These are phyloP conservation scores for Porites lutea DNA, from an alignment of 64 coral and sea anemone genomes.

Conservation along the genomic window DNA sequence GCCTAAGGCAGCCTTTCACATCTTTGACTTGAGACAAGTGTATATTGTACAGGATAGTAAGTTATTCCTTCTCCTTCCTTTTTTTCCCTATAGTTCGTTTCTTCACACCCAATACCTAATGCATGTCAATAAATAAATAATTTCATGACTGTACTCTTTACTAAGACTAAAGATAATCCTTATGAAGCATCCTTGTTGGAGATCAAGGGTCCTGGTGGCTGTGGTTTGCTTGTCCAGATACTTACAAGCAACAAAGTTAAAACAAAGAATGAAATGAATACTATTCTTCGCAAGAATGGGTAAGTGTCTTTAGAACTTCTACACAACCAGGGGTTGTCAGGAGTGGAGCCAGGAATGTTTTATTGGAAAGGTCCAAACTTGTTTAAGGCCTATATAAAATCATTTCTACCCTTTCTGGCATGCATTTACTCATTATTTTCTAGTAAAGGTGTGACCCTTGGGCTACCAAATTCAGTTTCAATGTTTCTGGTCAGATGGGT, in stretches of 20 bases:
- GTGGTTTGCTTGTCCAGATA: slow-evolving; percentile 88
- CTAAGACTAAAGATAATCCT: slow-evolving; percentile 80
- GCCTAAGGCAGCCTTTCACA: no score
- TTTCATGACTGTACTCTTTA: background rate
- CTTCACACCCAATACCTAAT: background rate
- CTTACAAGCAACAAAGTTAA: slow-evolving; percentile 86
- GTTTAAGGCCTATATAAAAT: no score
- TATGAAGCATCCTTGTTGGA: slow-evolving; percentile 71
- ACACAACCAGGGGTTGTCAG: background rate
- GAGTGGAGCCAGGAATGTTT: no score
- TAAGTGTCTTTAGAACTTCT: slow-evolving; percentile 18
- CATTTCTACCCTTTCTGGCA: no score
- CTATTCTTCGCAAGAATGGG: slow-evolving; percentile 92
- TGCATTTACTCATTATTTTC: no score
- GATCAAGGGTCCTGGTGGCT: slow-evolving; percentile 87
- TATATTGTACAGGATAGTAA: no score
- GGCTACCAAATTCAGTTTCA: no score
- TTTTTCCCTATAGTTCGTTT: background rate
- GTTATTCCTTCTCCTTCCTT: background rate
- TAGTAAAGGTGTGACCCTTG: no score
- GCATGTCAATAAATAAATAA: background rate
- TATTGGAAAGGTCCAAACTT: no score
- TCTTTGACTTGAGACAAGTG: no score
- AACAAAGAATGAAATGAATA: slow-evolving; percentile 92
- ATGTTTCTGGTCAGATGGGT: no score